Base-by-base conservation (phyloP, 1,140 invertebrate species). In the Ectropis grisescens region DNA sequence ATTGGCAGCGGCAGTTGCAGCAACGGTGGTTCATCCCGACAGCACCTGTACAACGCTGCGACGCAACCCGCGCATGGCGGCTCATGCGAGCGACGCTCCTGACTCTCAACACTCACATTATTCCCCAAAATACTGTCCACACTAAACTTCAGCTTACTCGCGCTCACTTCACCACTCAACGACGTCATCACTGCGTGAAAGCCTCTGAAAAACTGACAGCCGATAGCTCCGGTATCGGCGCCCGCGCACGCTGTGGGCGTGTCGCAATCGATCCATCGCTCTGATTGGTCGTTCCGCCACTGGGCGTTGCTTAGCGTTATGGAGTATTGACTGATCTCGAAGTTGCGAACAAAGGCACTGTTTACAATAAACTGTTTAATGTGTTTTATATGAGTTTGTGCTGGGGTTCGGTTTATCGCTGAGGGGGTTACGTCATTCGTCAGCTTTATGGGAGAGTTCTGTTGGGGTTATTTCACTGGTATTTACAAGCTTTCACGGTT, bases 301-400 rank as follows among this genome's bases (percentile, higher is more conserved):
- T 56, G 56, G 75, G 71, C 66, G 71, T 59, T 45, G 53, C 58
- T 31, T 24, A 26, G 38, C 30, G 35, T 58, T 57, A 64, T 67
- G 52, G 60, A 70, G 67, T 68, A 60, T 57, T 65, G 58, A 69
- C 51, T 71, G 65, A 47, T 47, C 39, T 27, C 28, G 32, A 65
- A 68, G 55, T 58, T 64, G 59, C 59, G 62, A 71, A 62, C 57
- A 47, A 19, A 53, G 64, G 64, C 53, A 71, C 52, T 75, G 71
- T 75, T 74, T 78, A 76, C 69, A 67, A 71, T 74, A 72, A 76
- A 78, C 52, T 68, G 59, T 53, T 74, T 78, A 70, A 81, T 76
- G 68, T 68, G 62, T 81, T 76, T 81, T 81, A 78, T 81, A 81
- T 70, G 58, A 53, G 47, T 76, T 59, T 58, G 56, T 50, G 58